Evolutionary conservation across 2,888 invertebrate genomes (phyloP), one percentile per base, ranked within the genome.

Genomic region (Deroplatys truncata): DNA sequence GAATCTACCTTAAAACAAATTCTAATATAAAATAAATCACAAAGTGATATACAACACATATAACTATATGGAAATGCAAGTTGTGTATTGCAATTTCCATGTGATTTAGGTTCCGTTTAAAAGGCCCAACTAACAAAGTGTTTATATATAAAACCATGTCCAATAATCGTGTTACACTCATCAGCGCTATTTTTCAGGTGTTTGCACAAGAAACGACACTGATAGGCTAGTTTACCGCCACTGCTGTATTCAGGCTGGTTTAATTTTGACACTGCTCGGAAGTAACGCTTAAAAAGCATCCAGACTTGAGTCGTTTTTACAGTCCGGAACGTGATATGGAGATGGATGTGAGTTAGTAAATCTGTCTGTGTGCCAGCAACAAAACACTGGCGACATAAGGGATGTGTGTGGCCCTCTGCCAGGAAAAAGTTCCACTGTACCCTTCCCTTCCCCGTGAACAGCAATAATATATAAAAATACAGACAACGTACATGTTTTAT

Each of bases 401-500:
- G 56, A 72, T 72, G 56, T 20, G 56, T 72, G 56, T 72, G 56
- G 56, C 56, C 56, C 25, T 72, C 56, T 72, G 56, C 56, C 56
- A 72, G 56, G 56, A 20, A 72, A 72, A 72, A 72, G 56, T 72
- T 72, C 25, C 25, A 25, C 56, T 25, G 4, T 20, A 72, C 56
- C 56, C 56, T 56, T 56, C 56, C 4, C 56, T 56, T 56, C 56
- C 56, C 56, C 56, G 56, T 72, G 56, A 20, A 20, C 20, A 72
- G 82, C 31, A 87, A 83, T 35, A 87, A 87, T 87, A 83, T 87
- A 82, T 82, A 87, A 87, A 87, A 31, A 82, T 87, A 87, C 87
- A 82, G 82, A 87, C 87, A 82, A 82, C 87, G 82, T 87, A 35
- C 87, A 83, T 35, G 87, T 31, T 43, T 87, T 87, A 83, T 87